Conservation (phyloP, 2,113 vertebrate species). For the Lonchura striata region DNA sequence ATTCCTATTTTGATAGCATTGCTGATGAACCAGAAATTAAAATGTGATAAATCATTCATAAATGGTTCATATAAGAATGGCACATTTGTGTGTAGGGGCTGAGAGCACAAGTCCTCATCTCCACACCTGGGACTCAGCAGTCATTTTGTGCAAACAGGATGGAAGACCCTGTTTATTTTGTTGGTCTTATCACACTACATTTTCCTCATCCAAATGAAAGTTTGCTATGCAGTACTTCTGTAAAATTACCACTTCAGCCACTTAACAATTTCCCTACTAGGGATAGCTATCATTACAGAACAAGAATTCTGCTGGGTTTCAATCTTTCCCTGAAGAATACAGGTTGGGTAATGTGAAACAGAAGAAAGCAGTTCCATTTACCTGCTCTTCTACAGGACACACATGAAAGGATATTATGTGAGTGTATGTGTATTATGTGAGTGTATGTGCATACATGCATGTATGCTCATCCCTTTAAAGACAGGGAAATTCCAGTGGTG, state of each 20-base stretch:
- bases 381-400: not conserved
- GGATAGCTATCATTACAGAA: not conserved
- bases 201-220: not conserved
- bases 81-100: not conserved
- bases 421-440: too few species aligned
- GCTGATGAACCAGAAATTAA: not conserved
- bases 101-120: not conserved
- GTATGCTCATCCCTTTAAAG: not conserved
- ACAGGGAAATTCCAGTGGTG: not conserved
- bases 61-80: not conserved
- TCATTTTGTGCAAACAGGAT: not conserved
- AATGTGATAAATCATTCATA: not conserved
- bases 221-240: not conserved
- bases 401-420: not conserved
- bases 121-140: not conserved
- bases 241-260: not conserved
- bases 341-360: not conserved
- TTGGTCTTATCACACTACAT: not conserved
- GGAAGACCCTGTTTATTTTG: not conserved
- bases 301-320: not conserved
- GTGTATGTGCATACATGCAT: fast-evolving
- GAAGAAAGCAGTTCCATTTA: constrained; percentile 11
- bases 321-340: not conserved
- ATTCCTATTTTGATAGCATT: not conserved
- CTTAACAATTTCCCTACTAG: not conserved